Base-by-base conservation (phyloP, 1,140 invertebrate genomes). In the Macrobrachium nipponense region DNA sequence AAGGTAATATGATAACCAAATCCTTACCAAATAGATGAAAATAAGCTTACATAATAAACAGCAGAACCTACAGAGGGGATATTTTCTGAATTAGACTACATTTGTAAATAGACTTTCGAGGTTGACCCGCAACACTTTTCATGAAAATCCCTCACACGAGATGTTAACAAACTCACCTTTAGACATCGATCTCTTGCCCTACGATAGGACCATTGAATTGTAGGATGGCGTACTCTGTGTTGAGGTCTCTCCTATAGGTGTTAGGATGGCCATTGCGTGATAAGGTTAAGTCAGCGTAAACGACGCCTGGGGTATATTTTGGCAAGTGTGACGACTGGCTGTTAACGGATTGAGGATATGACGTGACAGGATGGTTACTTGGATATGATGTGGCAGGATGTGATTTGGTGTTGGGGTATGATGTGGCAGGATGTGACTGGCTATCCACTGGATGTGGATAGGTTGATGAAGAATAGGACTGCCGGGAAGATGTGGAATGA, bases 171-270 rank as follows among this genome's bases (percentile, higher is more conserved):
- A 86, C 84, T 82, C 79, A 81, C 83, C 87, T 91, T 93, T 91
- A 96, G 90, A 96, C 95, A 91, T 96, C 95, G 89, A 96, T 95
- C 91, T 94, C 94, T 90, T 94, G 93, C 89, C 94, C 94, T 87
- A 94, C 92, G 90, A 88, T 80, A 43, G 87, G 87, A 59, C 95
- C 95, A 90, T 95, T 94, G 91, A 96, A 96, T 91, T 95, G 95
- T 87, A 96, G 93, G 89, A 95, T 94, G 68, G 94, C 94, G 90
- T 95, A 95, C 90, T 95, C 94, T 90, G 94, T 94, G 91, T 84
- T 85, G 68, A 84, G 78, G 51, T 88, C 87, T 76, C 87, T 72
- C 80, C 82, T 84, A 72, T 84, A 88, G 23, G 77, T 68, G 62
- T 81, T 84, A n/a, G 81, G 87, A 58, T 84, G 87, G 27, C 87